Percentiles rank a stretch among this genome's conserved stretches.
phyloP scores from a whole-genome alignment of 1,140 invertebrate genomes.

The Aphelinus atriplicis region DNA sequence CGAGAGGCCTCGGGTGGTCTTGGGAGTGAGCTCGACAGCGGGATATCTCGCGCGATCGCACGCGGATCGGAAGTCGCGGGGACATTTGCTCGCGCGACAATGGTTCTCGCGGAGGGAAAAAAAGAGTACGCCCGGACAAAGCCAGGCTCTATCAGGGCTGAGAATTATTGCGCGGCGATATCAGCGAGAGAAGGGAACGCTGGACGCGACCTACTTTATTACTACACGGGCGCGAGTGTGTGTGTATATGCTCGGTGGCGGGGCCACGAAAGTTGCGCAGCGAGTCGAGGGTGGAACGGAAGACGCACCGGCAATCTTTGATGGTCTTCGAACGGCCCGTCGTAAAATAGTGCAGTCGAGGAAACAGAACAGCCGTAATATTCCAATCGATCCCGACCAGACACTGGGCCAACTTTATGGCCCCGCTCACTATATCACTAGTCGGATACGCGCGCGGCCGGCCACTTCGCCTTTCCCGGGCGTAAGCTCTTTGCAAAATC shows the following conservation, averaged over 20 bases:
- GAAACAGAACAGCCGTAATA: constrained; percentile 31
- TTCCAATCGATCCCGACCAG: constrained; percentile 27
- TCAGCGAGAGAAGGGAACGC: constrained; percentile 1
- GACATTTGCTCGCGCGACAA: not conserved
- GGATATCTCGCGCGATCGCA: not conserved
- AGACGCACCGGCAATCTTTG: constrained; percentile 14
- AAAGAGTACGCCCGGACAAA: no score
- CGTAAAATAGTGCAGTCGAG: constrained; percentile 15
- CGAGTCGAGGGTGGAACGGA: not conserved
- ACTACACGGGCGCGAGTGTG: not conserved
- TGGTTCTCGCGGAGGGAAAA: not conserved
- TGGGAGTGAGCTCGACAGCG: not conserved
- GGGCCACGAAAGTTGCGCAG: constrained; percentile 24
- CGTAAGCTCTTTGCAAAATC: no score
- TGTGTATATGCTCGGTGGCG: no score
- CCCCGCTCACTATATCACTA: not conserved
- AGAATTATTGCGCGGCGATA: constrained; percentile 8
- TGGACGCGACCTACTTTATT: constrained; percentile 30
- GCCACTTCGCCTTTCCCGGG: no score
- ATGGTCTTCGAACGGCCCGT: constrained; percentile 13
- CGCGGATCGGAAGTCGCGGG: no score
- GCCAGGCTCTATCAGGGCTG: not conserved
- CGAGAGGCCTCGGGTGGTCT: not conserved
- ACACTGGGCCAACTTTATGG: constrained; percentile 5
- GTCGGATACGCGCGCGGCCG: no score